phyloP scores from a whole-genome alignment of 2,797 vertebrate species.

The Yasuhikotakia modesta region DNA sequence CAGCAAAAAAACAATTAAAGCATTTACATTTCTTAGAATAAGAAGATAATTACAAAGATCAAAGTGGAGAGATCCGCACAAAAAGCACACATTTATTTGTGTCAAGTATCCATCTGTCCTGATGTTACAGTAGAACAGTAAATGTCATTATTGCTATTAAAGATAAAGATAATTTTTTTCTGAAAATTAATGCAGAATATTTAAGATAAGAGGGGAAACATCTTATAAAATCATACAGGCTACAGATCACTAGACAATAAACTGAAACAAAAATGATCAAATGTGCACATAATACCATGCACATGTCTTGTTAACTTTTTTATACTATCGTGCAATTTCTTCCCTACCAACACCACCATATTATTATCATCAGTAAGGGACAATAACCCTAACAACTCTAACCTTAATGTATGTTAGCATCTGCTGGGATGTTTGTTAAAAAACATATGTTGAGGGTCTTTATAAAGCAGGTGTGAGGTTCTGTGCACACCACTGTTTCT shows the following conservation, averaged over 20 bases:
- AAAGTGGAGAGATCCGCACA: background rate
- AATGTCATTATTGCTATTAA: background rate
- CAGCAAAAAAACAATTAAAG: background rate
- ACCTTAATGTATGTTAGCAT: background rate
- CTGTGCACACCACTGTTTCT: constrained; percentile 30
- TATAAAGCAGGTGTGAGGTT: constrained; percentile 19
- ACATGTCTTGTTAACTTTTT: no score
- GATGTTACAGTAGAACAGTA: background rate
- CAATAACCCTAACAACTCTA: background rate
- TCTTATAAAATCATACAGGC: background rate
- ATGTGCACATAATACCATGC: no score
- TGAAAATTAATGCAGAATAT: background rate
- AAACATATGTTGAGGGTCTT: constrained; percentile 18
- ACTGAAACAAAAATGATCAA: background rate
- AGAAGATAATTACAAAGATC: no score
- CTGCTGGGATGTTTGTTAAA: background rate
- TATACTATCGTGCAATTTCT: background rate
- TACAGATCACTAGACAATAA: background rate
- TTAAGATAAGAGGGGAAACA: no score
- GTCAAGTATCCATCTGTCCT: background rate
- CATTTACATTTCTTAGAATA: constrained; percentile 9
- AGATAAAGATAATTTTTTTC: no score
- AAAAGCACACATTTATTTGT: background rate
- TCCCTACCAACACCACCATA: background rate
- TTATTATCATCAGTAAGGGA: background rate